Conservation (phyloP, 2,888 invertebrate genomes). For the Mesorhabditis belari region DNA sequence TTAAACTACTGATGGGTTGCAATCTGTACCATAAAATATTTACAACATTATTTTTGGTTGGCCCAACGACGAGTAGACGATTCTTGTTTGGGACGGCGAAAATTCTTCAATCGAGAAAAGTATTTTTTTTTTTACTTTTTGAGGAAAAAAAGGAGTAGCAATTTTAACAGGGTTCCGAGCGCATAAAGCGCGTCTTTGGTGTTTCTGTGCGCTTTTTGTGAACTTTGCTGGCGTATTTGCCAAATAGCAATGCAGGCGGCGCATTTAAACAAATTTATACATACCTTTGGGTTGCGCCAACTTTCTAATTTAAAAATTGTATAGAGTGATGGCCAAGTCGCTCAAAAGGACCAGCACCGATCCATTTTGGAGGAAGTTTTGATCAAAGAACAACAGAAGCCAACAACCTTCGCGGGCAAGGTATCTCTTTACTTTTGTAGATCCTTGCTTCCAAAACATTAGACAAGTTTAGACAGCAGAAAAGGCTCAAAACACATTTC, state of each 20-base stretch:
- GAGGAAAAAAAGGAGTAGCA: neutral
- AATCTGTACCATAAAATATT: too few species aligned
- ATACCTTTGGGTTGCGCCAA: neutral
- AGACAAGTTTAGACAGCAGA: constrained; percentile 19
- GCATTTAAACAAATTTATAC: neutral
- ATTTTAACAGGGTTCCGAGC: neutral
- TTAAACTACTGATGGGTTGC: too few species aligned
- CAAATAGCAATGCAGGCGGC: neutral
- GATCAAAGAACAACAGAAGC: constrained; percentile 23
- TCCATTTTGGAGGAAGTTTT: constrained; percentile 28
- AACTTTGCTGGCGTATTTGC: neutral
- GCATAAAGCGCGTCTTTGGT: neutral
- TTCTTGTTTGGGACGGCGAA: neutral
- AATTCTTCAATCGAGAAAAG: neutral
- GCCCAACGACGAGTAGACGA: neutral
- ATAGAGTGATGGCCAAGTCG: neutral
- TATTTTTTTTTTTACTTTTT: too few species aligned
- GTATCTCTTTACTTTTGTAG: constrained; percentile 4
- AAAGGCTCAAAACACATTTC: constrained; percentile 42
- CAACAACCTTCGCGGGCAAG: constrained; percentile 35
- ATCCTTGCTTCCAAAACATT: neutral
- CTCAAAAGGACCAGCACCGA: constrained; percentile 8
- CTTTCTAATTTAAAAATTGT: neutral
- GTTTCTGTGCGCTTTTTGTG: neutral
- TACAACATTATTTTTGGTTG: too few species aligned